Conservation (phyloP, 92 coral and sea anemone species). For the Actinostola sp. region DNA sequence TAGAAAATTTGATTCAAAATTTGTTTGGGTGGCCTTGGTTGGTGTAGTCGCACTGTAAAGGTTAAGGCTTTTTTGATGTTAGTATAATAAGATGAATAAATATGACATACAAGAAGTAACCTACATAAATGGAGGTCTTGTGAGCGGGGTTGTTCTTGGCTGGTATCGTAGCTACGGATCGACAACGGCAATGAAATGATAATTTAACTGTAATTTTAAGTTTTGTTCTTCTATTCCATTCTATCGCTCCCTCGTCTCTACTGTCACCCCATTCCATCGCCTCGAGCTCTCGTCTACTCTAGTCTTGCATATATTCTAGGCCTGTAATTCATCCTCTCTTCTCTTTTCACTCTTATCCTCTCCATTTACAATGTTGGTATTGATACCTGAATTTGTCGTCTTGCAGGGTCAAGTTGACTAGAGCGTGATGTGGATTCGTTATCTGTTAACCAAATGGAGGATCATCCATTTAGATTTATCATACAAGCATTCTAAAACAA, state of each 20-base stretch:
- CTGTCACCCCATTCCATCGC: no score
- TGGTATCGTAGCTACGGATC: constrained; percentile 66
- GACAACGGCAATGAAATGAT: neutral
- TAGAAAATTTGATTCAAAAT: no score
- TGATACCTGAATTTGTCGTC: constrained; percentile 74
- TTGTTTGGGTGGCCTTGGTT: neutral
- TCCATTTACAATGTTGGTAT: neutral
- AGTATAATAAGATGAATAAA: neutral
- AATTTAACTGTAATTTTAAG: no score
- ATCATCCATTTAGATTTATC: no score
- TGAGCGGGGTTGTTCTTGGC: constrained; percentile 53
- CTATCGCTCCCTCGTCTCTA: no score
- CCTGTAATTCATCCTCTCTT: no score
- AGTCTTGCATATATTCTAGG: no score
- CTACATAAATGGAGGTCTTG: constrained; percentile 63
- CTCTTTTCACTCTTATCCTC: no score
- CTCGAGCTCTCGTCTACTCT: no score
- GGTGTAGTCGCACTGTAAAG: neutral
- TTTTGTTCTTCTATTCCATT: no score
- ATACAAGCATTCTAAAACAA: no score
- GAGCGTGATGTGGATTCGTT: constrained; percentile 20
- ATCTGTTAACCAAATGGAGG: neutral
- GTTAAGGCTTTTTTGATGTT: neutral
- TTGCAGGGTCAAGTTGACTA: constrained; percentile 72
- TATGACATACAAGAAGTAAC: constrained; percentile 10